Conservation (phyloP, 2,113 vertebrate species). For the Trichomycterus rosablanca region DNA sequence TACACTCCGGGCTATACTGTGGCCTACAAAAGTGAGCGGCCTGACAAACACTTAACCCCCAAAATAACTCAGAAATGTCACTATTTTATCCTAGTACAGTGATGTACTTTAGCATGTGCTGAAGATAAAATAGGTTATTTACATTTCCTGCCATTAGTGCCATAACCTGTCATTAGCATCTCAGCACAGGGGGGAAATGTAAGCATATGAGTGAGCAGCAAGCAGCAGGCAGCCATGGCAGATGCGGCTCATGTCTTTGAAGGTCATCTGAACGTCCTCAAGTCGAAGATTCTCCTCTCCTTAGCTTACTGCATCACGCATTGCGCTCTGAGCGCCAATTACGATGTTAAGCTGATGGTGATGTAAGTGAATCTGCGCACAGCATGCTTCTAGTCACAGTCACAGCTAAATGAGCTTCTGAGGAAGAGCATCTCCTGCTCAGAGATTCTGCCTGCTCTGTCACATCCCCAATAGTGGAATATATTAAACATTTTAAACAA, state of each 20-base stretch:
- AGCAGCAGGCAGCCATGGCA: conserved; percentile 22
- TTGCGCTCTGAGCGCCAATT: conserved; percentile 59
- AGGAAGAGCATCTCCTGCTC: background rate
- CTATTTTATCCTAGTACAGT: conserved; percentile 38
- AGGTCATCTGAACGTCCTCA: conserved; percentile 64
- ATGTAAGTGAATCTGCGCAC: conserved; percentile 50
- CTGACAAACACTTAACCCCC: too few relatives aligned
- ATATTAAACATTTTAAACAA: background rate
- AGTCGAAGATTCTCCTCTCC: conserved; percentile 23
- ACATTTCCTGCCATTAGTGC: conserved; percentile 43
- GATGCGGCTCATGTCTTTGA: conserved; percentile 55
- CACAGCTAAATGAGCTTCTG: conserved; percentile 6
- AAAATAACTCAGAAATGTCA: too few relatives aligned
- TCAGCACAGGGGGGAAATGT: conserved; percentile 37
- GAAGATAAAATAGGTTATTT: conserved; percentile 50
- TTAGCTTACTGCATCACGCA: conserved; percentile 41
- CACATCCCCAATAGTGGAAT: background rate
- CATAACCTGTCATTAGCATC: conserved; percentile 38
- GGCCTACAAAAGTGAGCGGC: too few relatives aligned
- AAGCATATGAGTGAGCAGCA: conserved; percentile 44
- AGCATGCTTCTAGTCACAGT: conserved; percentile 19
- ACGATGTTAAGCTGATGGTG: conserved; percentile 52
- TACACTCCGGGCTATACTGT: too few relatives aligned
- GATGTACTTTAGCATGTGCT: conserved; percentile 39
- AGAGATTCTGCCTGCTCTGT: conserved; percentile 3